phyloP scores from a whole-genome alignment of 2,888 invertebrate genomes.

The Synergus itoensis region DNA sequence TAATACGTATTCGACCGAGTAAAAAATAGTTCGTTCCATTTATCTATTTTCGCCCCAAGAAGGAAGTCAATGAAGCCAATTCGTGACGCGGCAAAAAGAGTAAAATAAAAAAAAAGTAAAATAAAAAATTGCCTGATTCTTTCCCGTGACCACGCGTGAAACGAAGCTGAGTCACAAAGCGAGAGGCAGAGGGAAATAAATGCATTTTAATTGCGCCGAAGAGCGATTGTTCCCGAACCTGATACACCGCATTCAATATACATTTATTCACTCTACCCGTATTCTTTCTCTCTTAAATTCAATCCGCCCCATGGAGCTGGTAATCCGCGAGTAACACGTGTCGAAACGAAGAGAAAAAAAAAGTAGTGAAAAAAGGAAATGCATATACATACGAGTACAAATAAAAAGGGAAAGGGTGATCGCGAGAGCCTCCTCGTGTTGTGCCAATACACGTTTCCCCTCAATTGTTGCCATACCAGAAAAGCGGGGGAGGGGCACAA shows the following conservation, averaged over 20 bases:
- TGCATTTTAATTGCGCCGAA: constrained; percentile 52
- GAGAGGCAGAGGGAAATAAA: constrained; percentile 53
- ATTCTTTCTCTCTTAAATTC: constrained; percentile 52
- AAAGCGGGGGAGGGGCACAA: constrained; percentile 59
- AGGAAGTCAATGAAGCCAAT: neutral
- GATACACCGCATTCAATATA: constrained; percentile 50
- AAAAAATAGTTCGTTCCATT: neutral
- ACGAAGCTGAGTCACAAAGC: constrained; percentile 35
- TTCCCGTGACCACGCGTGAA: constrained; percentile 20
- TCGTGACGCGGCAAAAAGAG: neutral
- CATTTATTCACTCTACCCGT: constrained; percentile 29
- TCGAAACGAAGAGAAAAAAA: constrained; percentile 48
- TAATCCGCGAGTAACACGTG: constrained; percentile 64
- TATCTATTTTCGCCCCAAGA: neutral
- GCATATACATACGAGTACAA: constrained; percentile 38
- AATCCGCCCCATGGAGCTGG: constrained; percentile 50
- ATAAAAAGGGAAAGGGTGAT: constrained; percentile 35
- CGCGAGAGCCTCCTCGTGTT: constrained; percentile 54
- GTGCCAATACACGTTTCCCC: constrained; percentile 67
- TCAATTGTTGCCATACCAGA: constrained; percentile 54
- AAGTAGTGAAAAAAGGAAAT: constrained; percentile 50
- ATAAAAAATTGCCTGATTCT: constrained; percentile 7
- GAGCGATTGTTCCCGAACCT: constrained; percentile 51
- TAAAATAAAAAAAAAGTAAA: neutral
- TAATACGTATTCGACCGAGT: neutral